phyloP scores from a whole-genome alignment of 2,888 invertebrate genomes.

The Meiosimyza platycephala region DNA sequence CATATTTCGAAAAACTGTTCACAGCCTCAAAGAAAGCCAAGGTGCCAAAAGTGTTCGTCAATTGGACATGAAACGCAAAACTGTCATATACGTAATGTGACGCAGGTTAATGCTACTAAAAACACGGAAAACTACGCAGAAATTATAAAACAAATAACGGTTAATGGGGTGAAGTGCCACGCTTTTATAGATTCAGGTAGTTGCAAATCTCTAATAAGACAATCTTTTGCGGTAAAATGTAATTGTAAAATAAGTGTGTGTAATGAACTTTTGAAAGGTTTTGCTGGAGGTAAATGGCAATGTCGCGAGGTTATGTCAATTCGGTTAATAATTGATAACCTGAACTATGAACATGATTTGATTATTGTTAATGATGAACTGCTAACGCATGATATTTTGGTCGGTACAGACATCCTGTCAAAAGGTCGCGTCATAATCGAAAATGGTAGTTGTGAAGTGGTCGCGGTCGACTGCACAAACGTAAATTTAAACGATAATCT shows the following conservation, averaged over 20 bases:
- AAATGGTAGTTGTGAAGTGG: slow-evolving; percentile 34
- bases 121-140: neutral
- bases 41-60: slow-evolving; percentile 8
- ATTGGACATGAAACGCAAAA: slow-evolving; percentile 26
- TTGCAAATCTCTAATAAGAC: slow-evolving; percentile 22
- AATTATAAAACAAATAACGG: slow-evolving; percentile 19
- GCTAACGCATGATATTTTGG: slow-evolving; percentile 31
- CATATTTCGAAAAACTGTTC: slow-evolving; percentile 26
- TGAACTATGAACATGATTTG: neutral
- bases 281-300: slow-evolving; percentile 33
- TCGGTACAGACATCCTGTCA: slow-evolving; percentile 36
- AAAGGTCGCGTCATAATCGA: slow-evolving; percentile 39
- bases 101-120: slow-evolving; percentile 2
- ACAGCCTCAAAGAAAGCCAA: neutral
- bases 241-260: slow-evolving; percentile 6
- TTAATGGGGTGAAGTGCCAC: slow-evolving; percentile 16
- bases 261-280: slow-evolving; percentile 24
- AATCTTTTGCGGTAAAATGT: slow-evolving; percentile 15
- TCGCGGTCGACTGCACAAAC: slow-evolving; percentile 27
- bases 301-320: slow-evolving; percentile 24
- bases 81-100: slow-evolving; percentile 1
- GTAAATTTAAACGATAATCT: slow-evolving; percentile 15
- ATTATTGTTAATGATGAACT: slow-evolving; percentile 5
- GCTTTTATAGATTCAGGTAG: slow-evolving; percentile 40
- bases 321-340: neutral